Conservation (phyloP, 2,113 vertebrate species). For the Anas platyrhynchos region DNA sequence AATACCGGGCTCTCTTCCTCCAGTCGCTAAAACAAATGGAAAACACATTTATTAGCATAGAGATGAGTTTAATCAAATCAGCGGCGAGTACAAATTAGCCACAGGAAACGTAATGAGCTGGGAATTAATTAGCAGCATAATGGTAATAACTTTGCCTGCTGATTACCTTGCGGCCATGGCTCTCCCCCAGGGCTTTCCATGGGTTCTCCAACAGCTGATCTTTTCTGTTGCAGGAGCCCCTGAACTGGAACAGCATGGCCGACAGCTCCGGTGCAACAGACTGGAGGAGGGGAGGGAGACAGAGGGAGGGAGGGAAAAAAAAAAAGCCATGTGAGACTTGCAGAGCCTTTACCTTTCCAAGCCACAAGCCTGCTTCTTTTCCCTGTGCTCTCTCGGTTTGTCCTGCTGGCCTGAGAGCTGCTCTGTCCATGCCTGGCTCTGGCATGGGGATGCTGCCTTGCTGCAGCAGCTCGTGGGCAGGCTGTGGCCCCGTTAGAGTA, state of each 20-base stretch:
- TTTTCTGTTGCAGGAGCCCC: slow-evolving; percentile 57
- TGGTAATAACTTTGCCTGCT: slow-evolving; percentile 84
- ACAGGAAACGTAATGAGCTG: slow-evolving; percentile 88
- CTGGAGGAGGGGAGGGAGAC: slow-evolving; percentile 9
- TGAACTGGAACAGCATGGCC: slow-evolving; percentile 38
- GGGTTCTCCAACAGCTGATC: slow-evolving; percentile 70
- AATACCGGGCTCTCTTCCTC: slow-evolving; percentile 76
- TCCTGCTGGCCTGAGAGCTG: fast-evolving
- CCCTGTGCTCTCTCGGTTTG: fast-evolving
- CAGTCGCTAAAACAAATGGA: slow-evolving; percentile 84
- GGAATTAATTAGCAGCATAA: slow-evolving; percentile 90
- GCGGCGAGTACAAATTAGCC: slow-evolving; percentile 85
- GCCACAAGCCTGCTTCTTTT: neutral
- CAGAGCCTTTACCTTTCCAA: neutral
- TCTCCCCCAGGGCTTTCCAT: slow-evolving; percentile 73
- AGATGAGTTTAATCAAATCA: slow-evolving; percentile 92
- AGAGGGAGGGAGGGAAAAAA: neutral
- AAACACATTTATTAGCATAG: slow-evolving; percentile 91
- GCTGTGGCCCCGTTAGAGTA: neutral
- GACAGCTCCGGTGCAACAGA: slow-evolving; percentile 10
- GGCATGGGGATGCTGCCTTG: neutral
- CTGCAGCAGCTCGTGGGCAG: neutral
- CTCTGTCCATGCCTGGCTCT: neutral
- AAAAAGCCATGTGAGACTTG: neutral
- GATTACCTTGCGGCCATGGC: slow-evolving; percentile 82